Conservation (phyloP, 2,113 vertebrate species). For the Nibea albiflora region DNA sequence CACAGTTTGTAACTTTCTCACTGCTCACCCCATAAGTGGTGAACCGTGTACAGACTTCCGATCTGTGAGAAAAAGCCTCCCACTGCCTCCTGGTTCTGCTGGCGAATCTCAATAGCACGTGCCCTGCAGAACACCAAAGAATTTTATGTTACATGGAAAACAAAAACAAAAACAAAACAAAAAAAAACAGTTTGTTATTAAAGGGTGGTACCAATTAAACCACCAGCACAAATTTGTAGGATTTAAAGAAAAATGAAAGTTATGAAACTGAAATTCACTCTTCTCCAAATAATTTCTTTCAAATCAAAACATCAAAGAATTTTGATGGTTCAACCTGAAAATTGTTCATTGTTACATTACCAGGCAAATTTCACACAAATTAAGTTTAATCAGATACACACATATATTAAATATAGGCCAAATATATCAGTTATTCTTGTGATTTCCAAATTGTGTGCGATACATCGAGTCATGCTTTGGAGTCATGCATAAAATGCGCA, state of each 20-base stretch:
- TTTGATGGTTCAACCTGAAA: background rate
- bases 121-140: slow-evolving; percentile 85
- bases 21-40: slow-evolving; percentile 96
- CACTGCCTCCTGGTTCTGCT: slow-evolving; percentile 91
- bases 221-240: background rate
- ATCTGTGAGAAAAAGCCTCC: slow-evolving; percentile 99
- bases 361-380: slow-evolving; percentile 4
- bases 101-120: slow-evolving; percentile 94
- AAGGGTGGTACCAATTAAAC: background rate
- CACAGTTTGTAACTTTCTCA: background rate
- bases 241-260: background rate
- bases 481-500: slow-evolving; percentile 50
- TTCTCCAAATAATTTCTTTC: slow-evolving; percentile 7
- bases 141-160: background rate
- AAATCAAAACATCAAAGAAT: slow-evolving; percentile 20
- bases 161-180: too few relatives aligned
- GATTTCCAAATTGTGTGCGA: slow-evolving; percentile 13
- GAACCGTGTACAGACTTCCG: slow-evolving; percentile 95
- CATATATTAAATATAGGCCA: slow-evolving; percentile 3
- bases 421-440: slow-evolving; percentile 29
- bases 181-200: too few relatives aligned
- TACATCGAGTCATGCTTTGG: slow-evolving; percentile 30
- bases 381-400: slow-evolving; percentile 1
- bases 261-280: background rate
- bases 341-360: background rate